These are phyloP conservation scores for Hylaeus anthracinus DNA, from an alignment of 1,140 invertebrate species.

Conservation along the genomic window DNA sequence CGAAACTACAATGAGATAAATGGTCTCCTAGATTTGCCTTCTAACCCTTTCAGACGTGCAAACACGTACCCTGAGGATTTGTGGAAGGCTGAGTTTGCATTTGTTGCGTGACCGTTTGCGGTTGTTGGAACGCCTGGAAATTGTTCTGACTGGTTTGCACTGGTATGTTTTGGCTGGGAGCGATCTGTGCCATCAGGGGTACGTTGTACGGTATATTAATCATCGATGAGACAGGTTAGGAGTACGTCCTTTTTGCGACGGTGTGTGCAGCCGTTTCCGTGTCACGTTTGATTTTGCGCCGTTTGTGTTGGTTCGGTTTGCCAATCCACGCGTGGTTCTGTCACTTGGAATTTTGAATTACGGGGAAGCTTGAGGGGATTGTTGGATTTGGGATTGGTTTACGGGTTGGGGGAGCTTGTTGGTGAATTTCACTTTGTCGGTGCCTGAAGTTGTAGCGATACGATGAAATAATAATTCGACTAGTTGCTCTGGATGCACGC, in stretches of 20 bases:
- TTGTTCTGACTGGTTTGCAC: conserved; percentile 66
- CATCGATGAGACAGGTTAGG: conserved; percentile 51
- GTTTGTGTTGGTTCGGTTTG: not conserved
- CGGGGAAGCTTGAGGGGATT: conserved; percentile 24
- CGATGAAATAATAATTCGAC: conserved; percentile 6
- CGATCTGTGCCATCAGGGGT: conserved; percentile 51
- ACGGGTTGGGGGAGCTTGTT: conserved; percentile 13
- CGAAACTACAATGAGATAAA: too few relatives aligned
- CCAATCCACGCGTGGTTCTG: conserved; percentile 10
- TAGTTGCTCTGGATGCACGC: not conserved
- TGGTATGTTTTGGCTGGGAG: conserved; percentile 60
- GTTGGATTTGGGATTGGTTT: conserved; percentile 44
- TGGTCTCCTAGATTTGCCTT: too few relatives aligned
- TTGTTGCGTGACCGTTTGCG: conserved; percentile 58
- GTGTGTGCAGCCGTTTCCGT: not conserved
- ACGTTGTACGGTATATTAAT: conserved; percentile 53
- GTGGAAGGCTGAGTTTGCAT: conserved; percentile 47
- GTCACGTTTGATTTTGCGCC: not conserved
- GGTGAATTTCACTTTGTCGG: conserved; percentile 17
- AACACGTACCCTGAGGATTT: conserved; percentile 53
- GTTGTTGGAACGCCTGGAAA: conserved; percentile 65
- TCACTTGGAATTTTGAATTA: conserved; percentile 54
- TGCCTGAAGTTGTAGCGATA: conserved; percentile 48
- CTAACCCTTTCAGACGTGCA: too few relatives aligned
- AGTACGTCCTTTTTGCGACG: not conserved